phyloP scores from a whole-genome alignment of 2,888 invertebrate genomes.

The Hypomecis punctinalis region DNA sequence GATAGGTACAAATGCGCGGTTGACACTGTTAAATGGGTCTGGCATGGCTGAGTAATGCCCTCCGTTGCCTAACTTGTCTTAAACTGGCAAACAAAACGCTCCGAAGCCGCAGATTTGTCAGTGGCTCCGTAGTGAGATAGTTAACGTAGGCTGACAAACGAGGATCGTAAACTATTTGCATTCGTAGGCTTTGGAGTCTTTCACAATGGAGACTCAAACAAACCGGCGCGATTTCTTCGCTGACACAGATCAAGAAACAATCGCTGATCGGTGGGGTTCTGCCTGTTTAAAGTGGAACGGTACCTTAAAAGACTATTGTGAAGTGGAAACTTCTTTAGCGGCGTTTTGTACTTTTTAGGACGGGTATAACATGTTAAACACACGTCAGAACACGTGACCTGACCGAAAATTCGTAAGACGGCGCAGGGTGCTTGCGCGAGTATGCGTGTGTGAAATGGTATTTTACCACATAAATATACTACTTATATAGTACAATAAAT shows the following conservation, averaged over 20 bases:
- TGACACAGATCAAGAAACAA: too few species aligned
- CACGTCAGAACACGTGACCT: too few species aligned
- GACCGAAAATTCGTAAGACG: too few species aligned
- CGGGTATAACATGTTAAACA: too few species aligned
- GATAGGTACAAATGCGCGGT: constrained; percentile 80
- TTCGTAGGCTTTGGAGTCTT: constrained; percentile 35
- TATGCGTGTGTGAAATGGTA: too few species aligned
- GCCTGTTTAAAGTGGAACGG: too few species aligned
- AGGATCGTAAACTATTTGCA: constrained; percentile 60
- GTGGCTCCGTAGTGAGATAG: constrained; percentile 54
- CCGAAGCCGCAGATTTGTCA: constrained; percentile 74
- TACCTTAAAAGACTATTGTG: too few species aligned
- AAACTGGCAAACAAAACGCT: constrained; percentile 75
- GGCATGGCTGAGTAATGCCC: constrained; percentile 75
- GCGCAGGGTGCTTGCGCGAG: too few species aligned
- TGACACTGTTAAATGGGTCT: constrained; percentile 79
- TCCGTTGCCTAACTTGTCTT: constrained; percentile 71
- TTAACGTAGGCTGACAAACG: constrained; percentile 62
- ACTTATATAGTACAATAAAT: too few species aligned
- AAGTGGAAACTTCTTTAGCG: too few species aligned
- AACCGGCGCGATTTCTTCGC: background rate
- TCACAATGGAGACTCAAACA: constrained; percentile 8
- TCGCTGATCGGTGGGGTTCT: background rate
- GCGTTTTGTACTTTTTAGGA: too few species aligned
- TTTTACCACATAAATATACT: too few species aligned